phyloP scores from a whole-genome alignment of 2,888 invertebrate species.

The Penaeus monodon region DNA sequence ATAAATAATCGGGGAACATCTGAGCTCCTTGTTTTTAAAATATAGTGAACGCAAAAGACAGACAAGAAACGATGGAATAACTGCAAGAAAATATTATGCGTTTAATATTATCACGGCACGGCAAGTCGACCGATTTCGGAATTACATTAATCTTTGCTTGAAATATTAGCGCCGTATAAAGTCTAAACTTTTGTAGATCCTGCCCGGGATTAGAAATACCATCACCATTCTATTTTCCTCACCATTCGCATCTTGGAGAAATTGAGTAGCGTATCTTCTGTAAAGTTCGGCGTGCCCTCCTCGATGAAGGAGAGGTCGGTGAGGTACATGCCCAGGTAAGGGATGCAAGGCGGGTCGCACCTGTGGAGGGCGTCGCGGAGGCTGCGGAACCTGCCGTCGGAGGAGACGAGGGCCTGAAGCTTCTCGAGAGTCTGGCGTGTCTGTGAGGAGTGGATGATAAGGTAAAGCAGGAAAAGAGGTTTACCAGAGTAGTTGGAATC shows the following conservation, averaged over 20 bases:
- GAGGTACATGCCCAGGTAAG: slow-evolving; percentile 88
- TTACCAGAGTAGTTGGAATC: too few relatives aligned
- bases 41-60: too few relatives aligned
- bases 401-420: slow-evolving; percentile 86
- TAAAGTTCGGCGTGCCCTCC: slow-evolving; percentile 91
- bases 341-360: slow-evolving; percentile 90
- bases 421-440: slow-evolving; percentile 89
- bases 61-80: too few relatives aligned
- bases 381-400: slow-evolving; percentile 88
- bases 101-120: too few relatives aligned
- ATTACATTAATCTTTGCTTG: too few relatives aligned
- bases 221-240: slow-evolving; percentile 66
- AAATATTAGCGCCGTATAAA: too few relatives aligned
- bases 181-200: too few relatives aligned
- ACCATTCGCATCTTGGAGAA: slow-evolving; percentile 97
- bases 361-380: slow-evolving; percentile 88
- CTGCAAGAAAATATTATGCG: too few relatives aligned
- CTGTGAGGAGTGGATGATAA: slow-evolving; percentile 72
- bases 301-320: slow-evolving; percentile 93
- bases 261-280: slow-evolving; percentile 88
- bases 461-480: too few relatives aligned
- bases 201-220: background rate
- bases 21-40: too few relatives aligned
- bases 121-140: too few relatives aligned
- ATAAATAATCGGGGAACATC: background rate